Conservation (phyloP, 2,888 invertebrate species). For the Lasiommata megera region DNA sequence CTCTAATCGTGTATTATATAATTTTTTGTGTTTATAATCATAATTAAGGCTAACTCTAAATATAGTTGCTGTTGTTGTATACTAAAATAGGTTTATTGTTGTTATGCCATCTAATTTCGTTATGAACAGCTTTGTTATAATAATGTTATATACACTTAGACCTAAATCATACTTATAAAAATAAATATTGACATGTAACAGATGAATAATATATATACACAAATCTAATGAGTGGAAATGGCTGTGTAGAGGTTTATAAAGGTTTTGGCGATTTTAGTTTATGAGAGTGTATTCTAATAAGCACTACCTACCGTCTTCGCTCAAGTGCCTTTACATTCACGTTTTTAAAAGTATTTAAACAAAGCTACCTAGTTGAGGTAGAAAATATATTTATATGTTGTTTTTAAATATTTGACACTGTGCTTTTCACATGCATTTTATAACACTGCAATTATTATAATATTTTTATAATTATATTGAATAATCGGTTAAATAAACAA, state of each 20-base stretch:
- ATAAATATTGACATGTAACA: too few species aligned
- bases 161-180: too few species aligned
- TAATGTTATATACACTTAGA: background rate
- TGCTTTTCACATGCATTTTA: constrained; percentile 3
- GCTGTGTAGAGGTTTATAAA: too few species aligned
- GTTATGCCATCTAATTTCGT: background rate
- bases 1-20: background rate
- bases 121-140: background rate
- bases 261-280: too few species aligned
- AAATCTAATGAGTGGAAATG: too few species aligned
- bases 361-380: background rate
- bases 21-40: background rate
- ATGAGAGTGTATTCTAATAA: too few species aligned
- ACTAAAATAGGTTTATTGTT: background rate
- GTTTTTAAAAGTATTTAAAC: too few species aligned
- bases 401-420: constrained; percentile 1
- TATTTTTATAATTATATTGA: background rate
- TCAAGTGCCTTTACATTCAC: background rate
- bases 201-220: too few species aligned
- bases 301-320: too few species aligned
- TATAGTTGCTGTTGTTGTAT: too few species aligned
- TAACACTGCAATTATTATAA: background rate
- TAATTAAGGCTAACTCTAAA: background rate
- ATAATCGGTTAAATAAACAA: background rate
- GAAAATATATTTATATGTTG: constrained; percentile 2